phyloP scores from a whole-genome alignment of 1,140 invertebrate species.

The Pseudomyrmex cubaensis region DNA sequence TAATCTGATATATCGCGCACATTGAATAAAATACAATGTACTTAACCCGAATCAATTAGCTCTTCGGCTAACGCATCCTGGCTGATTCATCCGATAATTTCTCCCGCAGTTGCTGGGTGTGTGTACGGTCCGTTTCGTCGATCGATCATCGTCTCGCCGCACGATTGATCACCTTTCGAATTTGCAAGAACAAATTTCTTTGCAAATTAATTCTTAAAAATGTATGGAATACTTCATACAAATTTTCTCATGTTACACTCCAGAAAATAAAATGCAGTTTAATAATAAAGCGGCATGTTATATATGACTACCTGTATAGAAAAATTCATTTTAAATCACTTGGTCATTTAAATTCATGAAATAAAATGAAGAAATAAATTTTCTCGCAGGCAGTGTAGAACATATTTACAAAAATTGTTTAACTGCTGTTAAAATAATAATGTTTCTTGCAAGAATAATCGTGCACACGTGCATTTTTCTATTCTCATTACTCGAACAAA shows the following conservation, averaged over 20 bases:
- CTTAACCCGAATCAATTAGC: slow-evolving; percentile 56
- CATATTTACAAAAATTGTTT: not conserved
- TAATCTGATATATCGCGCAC: slow-evolving; percentile 54
- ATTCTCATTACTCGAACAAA: not conserved
- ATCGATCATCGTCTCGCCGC: slow-evolving; percentile 10
- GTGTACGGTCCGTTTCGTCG: not conserved
- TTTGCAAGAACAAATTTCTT: not conserved
- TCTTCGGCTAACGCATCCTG: slow-evolving; percentile 11
- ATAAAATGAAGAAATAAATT: not conserved
- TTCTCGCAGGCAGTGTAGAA: not conserved
- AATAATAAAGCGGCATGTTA: not conserved
- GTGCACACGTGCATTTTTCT: not conserved
- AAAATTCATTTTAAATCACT: not conserved
- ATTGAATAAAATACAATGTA: slow-evolving; percentile 55
- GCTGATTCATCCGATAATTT: slow-evolving; percentile 15
- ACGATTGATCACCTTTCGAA: slow-evolving; percentile 8
- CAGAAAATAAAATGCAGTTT: not conserved
- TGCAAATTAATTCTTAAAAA: not conserved
- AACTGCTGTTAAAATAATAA: not conserved
- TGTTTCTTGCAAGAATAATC: too few species aligned
- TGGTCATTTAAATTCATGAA: too few species aligned
- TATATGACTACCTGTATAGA: not conserved
- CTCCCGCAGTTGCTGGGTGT: not conserved
- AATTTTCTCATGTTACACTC: too few species aligned
- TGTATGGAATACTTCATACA: too few species aligned